These are phyloP conservation scores for Siderastrea siderea DNA, from an alignment of 92 coral and sea anemone species.

Conservation along the genomic window DNA sequence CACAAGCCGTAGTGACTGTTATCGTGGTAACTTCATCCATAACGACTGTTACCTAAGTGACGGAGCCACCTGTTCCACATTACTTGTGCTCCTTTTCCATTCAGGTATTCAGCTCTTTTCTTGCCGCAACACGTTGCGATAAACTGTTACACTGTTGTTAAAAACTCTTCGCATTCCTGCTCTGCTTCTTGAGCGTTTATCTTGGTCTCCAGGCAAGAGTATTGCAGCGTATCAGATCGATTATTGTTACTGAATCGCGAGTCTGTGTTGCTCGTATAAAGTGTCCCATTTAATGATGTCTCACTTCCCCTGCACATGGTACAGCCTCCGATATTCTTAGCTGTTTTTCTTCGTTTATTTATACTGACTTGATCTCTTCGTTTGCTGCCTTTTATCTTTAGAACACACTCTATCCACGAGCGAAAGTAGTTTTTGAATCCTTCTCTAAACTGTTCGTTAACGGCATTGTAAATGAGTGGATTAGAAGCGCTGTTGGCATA, in stretches of 20 bases:
- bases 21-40: background rate
- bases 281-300: slow-evolving; percentile 21
- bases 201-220: background rate
- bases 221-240: background rate
- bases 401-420: slow-evolving; percentile 82
- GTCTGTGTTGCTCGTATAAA: background rate
- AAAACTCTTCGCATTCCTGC: slow-evolving; percentile 8
- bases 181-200: background rate
- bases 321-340: slow-evolving; percentile 18
- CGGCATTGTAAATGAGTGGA: slow-evolving; percentile 96
- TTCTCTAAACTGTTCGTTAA: slow-evolving; percentile 94
- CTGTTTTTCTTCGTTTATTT: background rate
- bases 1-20: background rate
- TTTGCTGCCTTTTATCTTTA: slow-evolving; percentile 41
- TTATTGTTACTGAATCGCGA: slow-evolving; percentile 21
- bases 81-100: background rate
- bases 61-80: background rate
- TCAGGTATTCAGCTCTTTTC: background rate
- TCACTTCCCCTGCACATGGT: slow-evolving; percentile 37
- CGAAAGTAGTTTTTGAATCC: slow-evolving; percentile 91
- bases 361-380: slow-evolving; percentile 5
- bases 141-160: slow-evolving; percentile 14
- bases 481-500: slow-evolving; percentile 96
- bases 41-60: background rate
- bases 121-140: background rate